Evolutionary conservation across 2,888 invertebrate genomes (phyloP).

Genomic region (Nysson spinosus): DNA sequence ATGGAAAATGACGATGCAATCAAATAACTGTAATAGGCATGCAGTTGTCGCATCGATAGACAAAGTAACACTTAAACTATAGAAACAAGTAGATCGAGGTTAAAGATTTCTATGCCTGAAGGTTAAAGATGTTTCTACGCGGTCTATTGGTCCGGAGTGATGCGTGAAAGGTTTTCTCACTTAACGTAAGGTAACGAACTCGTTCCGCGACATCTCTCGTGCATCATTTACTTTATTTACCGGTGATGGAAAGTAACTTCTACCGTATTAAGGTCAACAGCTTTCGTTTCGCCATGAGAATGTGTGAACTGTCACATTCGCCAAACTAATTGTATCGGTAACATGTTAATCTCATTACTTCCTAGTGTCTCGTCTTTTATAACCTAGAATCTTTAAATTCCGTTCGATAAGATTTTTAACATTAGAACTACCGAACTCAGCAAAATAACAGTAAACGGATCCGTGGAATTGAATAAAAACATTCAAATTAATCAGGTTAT

Average conservation of each 20-base stretch:
- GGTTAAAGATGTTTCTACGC: conserved; percentile 66
- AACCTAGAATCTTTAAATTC: no score
- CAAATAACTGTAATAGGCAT: conserved; percentile 20
- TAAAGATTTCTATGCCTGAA: conserved; percentile 75
- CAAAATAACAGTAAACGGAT: no score
- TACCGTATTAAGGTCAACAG: not conserved
- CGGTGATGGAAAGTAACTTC: conserved; percentile 32
- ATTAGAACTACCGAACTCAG: no score
- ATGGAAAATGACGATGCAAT: not conserved
- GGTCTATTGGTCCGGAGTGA: conserved; percentile 24
- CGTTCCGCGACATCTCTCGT: conserved; percentile 10
- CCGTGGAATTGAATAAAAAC: no score
- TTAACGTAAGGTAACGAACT: conserved; percentile 42
- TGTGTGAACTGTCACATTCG: no score
- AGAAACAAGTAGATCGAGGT: conserved; percentile 73
- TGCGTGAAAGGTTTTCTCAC: conserved; percentile 26
- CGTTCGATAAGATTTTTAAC: no score
- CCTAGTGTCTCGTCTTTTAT: no score
- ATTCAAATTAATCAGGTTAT: no score
- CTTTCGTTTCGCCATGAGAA: no score
- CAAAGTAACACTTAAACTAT: conserved; percentile 50
- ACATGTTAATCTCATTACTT: no score
- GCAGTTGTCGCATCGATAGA: conserved; percentile 26
- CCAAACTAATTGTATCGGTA: no score
- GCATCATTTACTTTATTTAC: not conserved